Base-by-base conservation (phyloP, 2,888 invertebrate species). In the Lithophane leautieri region DNA sequence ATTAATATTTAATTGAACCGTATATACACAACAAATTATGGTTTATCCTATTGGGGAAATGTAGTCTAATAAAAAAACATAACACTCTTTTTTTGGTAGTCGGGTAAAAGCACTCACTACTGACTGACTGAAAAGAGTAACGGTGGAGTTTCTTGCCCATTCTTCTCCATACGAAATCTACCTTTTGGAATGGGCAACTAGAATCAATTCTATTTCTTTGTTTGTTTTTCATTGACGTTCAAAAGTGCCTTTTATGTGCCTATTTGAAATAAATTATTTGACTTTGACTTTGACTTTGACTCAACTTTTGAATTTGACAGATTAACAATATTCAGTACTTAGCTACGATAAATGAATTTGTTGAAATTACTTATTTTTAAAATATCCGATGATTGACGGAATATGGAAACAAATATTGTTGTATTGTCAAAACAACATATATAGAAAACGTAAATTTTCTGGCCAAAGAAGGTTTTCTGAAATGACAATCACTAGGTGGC, bases 261-360 rank as follows among this genome's bases (percentile, higher is more conserved):
- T n/a, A n/a, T n/a, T n/a, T n/a, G n/a, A n/a, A n/a, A n/a, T n/a
- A n/a, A n/a, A n/a, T n/a, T n/a, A n/a, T n/a, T n/a, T n/a, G n/a
- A n/a, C n/a, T n/a, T n/a, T n/a, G n/a, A n/a, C n/a, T n/a, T n/a
- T n/a, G n/a, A n/a, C n/a, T n/a, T n/a, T n/a, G n/a, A 22, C 22
- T 4, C 4, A 11, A 52, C 2, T 34, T n/a, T 70, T 70, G 14
- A 70, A 69, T 44, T 44, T 34, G 73, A 73, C 50, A 71, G 16
- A 40, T 40, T 16, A 52, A 16, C 70, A 71, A 73, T 50, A 16
- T 50, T 19, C 19, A 6, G 12, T 19, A 16, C 3, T 66, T 8
- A 14, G 47, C 47, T 47, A 50, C 12, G 19, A 25, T 11, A 0
- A 40, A 40, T 14, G 4, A 14, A 19, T 34, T 47, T 68, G 42